Evolutionary conservation across 2,888 invertebrate genomes (phyloP), one percentile per base, ranked within the genome.

Genomic region (Drosophila lacicola): DNA sequence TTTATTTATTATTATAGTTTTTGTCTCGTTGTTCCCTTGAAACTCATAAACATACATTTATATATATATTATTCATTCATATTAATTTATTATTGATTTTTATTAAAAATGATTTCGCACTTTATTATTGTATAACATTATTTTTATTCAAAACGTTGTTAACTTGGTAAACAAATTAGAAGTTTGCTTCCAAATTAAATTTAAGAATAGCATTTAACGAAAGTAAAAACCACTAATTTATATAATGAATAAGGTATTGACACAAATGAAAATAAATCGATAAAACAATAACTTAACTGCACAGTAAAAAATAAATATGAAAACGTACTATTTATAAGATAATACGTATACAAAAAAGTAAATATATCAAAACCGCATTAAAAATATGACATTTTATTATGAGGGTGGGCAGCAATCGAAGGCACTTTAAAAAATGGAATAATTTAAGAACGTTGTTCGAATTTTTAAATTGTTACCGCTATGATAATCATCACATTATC

Each of bases 191-290:
- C 70, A 80, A 50, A 67, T 71, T 58, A 65, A 68, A 47, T n/a
- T 42, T 80, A 84, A 82, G 81, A 56, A 74, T 84, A 84, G 83
- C 82, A 83, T 83, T 83, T 83, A 84, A 74, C 63, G 51, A 55
- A 29, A 67, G 65, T 61, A 44, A 57, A 45, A 25, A 66, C 36
- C 37, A 51, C 50, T 77, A 68, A 84, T 68, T 80, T 73, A 73
- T 75, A 78, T 75, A 70, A 45, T 79, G 5, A 53, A 19, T 76
- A 76, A 77, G 63, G 55, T 53, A 57, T 62, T 51, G 34, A 60
- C 53, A 74, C 66, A 51, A 45, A 49, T 39, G 55, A 44, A 63
- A 50, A 70, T 57, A 29, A 62, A 58, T 11, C 17, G 42, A 67
- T 41, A 70, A 71, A 56, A 60, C 19, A 14, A 39, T 19, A 41